Evolutionary conservation across 2,113 vertebrate species (phyloP), one percentile per base, ranked within the genome.

Genomic region (Tragelaphus imberbis): DNA sequence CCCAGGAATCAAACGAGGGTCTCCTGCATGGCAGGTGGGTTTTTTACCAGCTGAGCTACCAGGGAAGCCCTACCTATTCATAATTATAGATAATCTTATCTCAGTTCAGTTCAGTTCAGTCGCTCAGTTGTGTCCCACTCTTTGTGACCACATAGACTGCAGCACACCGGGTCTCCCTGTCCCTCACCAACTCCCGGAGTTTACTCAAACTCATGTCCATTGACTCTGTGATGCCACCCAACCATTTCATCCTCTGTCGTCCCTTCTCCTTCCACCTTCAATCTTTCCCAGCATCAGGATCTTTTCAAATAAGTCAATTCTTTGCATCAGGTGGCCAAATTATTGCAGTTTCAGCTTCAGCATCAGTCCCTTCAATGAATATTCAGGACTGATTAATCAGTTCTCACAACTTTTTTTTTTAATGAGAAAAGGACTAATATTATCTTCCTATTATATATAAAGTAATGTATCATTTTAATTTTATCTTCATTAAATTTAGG

Each of bases 241-340:
- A 71, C 68, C 19, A 71, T 71, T 5, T 71, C 17, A 40, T 23
- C 68, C 68, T 71, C n/a, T 71, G n/a, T 71, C 0, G 0, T 71
- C 10, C 19, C 19, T 23, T 71, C 19, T 71, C 68, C 21, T 40
- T 71, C 68, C n/a, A 40, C 68, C n/a, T 40, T 71, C 68, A 36
- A 23, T 71, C 19, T 71, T 71, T 71, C n/a, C 68, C 19, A 40
- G 68, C 10, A 23, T 40, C 19, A 71, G 68, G 19, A 19, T 71
- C 68, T 71, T 71, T 71, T 71, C n/a, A 40, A 71, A 71, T 71
- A 36, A 23, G 36, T 71, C n/a, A 71, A 19, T 71, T 23, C 68
- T 71, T 71, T 0, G 0, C 10, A 75, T 9, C 0, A 75, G 5
- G n/a, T 75, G 36, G 5, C n/a, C 19, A 75, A 75, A 75, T 11